These are phyloP conservation scores for Aphelenchoides avenae DNA, from an alignment of 1,140 invertebrate genomes.

Conservation along the genomic window DNA sequence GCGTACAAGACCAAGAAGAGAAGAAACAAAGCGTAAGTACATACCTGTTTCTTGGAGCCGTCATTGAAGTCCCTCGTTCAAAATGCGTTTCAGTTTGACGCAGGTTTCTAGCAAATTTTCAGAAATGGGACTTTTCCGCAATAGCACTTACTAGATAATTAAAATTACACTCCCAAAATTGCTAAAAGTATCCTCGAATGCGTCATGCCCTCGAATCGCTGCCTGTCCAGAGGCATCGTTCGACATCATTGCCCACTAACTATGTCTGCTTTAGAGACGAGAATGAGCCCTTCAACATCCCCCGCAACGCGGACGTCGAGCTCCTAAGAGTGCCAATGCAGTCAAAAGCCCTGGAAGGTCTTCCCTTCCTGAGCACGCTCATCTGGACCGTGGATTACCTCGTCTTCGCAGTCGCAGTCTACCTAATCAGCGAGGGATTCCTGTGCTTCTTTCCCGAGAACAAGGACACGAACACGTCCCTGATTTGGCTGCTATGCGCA, in stretches of 20 bases:
- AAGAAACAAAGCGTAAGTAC: too few species aligned
- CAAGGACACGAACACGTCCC: slow-evolving; percentile 23
- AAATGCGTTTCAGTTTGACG: too few species aligned
- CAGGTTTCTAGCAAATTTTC: too few species aligned
- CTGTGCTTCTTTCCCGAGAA: slow-evolving; percentile 23
- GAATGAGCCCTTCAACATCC: neutral
- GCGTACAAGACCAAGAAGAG: neutral
- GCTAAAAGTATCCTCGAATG: neutral
- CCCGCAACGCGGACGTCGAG: neutral
- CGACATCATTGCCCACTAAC: neutral
- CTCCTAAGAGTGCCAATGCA: slow-evolving; percentile 18
- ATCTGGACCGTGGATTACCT: slow-evolving; percentile 24
- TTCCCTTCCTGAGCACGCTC: slow-evolving; percentile 23
- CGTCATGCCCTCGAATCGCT: neutral
- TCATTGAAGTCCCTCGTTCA: too few species aligned
- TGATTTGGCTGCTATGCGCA: slow-evolving; percentile 29
- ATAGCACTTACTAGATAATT: too few species aligned
- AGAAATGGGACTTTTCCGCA: too few species aligned
- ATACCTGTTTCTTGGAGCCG: too few species aligned
- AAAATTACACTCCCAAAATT: neutral
- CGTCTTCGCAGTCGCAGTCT: slow-evolving; percentile 25
- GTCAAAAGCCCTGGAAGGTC: slow-evolving; percentile 19
- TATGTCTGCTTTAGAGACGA: neutral
- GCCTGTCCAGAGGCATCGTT: neutral
- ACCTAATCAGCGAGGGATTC: slow-evolving; percentile 19